Base-by-base conservation (phyloP, 2,888 invertebrate genomes). In the Platycheirus albimanus region DNA sequence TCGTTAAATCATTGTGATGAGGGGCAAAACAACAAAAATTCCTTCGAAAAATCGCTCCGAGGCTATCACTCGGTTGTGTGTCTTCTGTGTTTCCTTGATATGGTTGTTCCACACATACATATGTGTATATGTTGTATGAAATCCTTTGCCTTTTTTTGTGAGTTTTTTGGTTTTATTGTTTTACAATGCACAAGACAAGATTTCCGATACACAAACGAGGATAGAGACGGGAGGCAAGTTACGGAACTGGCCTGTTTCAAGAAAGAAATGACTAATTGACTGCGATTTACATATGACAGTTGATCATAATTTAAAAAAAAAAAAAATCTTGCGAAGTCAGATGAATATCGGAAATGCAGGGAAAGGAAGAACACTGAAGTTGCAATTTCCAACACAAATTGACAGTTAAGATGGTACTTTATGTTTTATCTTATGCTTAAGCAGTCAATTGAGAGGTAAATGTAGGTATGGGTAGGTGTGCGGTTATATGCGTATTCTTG, bases 211-310 rank as follows among this genome's bases (percentile, higher is more conserved):
- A 19, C 20, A 38, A 20, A 49, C 36, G 3, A 47, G 24, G 1
- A 15, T n/a, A n/a, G 8, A 56, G 38, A 28, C 11, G 24, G 3
- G 20, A 13, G 28, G 38, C 45, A 52, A 13, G 28, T 38, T 64
- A 58, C 17, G 70, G 33, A 72, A 58, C 72, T 52, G 77, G 71
- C 36, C 76, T 61, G 81, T 77, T 77, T 71, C 66, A 38, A 61
- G 66, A 52, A 67, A 63, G 76, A 78, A 78, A 83, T 83, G 83
- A 83, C 83, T 83, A 83, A 83, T 83, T 83, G 83, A 78, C 83
- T 83, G 78, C 83, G 74, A 83, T 83, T 83, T 83, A 77, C 83
- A 83, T 83, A 83, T 83, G 83, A 83, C 83, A 83, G 83, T 83
- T 78, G 83, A 77, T 83, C 83, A 78, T 78, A 75, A 64, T 52